Conservation (phyloP, 2,113 vertebrate species). For the Machaerirhynchus nigripectus region DNA sequence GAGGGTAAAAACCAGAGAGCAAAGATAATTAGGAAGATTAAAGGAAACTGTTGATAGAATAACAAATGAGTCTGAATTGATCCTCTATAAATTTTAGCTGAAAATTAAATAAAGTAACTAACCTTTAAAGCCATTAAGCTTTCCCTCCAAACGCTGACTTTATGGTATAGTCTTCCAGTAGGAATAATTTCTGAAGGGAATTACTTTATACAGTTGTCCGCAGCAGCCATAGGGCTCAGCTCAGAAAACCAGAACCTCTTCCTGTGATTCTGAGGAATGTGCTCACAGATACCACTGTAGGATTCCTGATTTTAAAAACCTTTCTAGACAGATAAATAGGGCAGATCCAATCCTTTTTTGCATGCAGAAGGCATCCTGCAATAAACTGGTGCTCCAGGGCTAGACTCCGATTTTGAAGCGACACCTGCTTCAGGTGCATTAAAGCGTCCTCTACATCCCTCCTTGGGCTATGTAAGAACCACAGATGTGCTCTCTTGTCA, state of each 20-base stretch:
- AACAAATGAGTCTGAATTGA: background rate
- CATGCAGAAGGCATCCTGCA: background rate
- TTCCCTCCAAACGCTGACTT: background rate
- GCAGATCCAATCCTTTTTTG: background rate
- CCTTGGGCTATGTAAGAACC: background rate
- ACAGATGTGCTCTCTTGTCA: background rate
- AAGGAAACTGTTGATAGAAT: background rate
- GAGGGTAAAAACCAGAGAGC: background rate
- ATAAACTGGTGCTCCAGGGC: background rate
- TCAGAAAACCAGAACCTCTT: background rate
- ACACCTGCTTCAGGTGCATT: background rate
- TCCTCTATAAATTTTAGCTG: background rate
- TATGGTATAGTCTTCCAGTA: background rate
- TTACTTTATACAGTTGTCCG: background rate
- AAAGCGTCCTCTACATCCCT: background rate
- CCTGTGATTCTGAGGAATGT: background rate
- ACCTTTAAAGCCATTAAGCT: background rate
- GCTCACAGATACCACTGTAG: background rate
- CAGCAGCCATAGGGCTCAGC: background rate
- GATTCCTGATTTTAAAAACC: background rate
- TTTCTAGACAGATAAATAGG: background rate
- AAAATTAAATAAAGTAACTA: background rate
- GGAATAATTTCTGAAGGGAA: background rate
- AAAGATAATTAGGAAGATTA: background rate
- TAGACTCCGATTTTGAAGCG: background rate